Evolutionary conservation across 2,888 invertebrate species (phyloP), one percentile per base, ranked within the genome.

Genomic region (Mythimna vitellina): DNA sequence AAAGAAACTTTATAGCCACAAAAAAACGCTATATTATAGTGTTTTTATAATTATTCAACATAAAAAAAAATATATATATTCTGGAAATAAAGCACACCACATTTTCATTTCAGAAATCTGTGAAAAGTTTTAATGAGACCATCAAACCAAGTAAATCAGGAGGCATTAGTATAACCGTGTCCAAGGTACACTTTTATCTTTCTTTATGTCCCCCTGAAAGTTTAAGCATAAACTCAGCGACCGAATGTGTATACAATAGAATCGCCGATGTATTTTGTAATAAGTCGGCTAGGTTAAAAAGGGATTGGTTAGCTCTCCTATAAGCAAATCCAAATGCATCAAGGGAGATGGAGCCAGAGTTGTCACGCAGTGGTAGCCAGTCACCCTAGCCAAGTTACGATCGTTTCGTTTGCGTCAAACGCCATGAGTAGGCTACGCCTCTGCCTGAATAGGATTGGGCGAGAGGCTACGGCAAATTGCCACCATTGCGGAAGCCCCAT

Each of bases 111-210:
- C 89, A 94, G 94, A 94, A 91, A 85, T 89, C 89, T 5, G 53
- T 73, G 35, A 87, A 81, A 58, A 73, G 46, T 70, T 68, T 87
- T 29, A 83, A 77, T 62, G 88, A 88, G 20, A 76, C 69, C 32
- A 65, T 72, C 17, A 81, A 80, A 57, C 71, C 78, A 6, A 78
- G 73, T 29, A 86, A 85, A 69, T 92, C 94, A 0, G 92, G 91
- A 8, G 73, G 73, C 71, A 94, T 95, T 17, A 91, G 86, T 73
- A 88, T 95, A 46, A 90, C 88, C 12, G 80, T 94, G 3, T 90
- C 93, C 5, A 92, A 90, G 92, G 94, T 60, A 60, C 54, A 54
- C 22, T 17, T 25, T 14, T 54, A 54, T 54, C 12, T 29, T 29
- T 25, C 25, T 54, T 29, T 17, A 46, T 46, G 14, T 3, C 5